A percentile compares a stretch with the other conserved stretches of the same genome.
Conservation (phyloP, 2,888 invertebrate species). For the Drosophila ochracea region DNA sequence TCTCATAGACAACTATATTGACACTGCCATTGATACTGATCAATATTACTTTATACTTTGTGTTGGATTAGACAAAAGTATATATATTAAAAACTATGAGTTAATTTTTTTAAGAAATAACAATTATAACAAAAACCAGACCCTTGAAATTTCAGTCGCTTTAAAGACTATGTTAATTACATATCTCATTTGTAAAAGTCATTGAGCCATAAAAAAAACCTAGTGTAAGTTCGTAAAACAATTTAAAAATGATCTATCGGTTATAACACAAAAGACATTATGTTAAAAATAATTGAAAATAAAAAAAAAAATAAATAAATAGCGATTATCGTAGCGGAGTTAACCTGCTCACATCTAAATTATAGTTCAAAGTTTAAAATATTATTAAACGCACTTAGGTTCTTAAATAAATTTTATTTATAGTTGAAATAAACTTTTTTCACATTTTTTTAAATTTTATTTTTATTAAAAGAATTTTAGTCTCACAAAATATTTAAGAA, state of each 20-base stretch:
- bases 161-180: not conserved
- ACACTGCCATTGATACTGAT: not conserved
- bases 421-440: not conserved
- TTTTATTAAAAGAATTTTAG: not conserved
- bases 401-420: no score
- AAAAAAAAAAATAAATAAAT: fast-evolving
- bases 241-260: not conserved
- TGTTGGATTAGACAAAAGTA: not conserved
- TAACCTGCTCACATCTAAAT: not conserved
- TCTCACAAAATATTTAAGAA: no score
- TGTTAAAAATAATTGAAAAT: not conserved
- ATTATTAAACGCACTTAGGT: not conserved
- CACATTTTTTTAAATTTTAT: not conserved
- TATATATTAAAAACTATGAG: not conserved
- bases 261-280: not conserved
- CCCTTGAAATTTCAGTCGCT: not conserved
- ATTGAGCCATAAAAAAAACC: not conserved
- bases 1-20: not conserved
- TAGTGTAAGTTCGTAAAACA: not conserved
- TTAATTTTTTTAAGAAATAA: no score
- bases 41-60: not conserved
- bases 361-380: not conserved
- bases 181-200: not conserved
- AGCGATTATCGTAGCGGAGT: not conserved
- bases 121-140: not conserved